phyloP scores from a whole-genome alignment of 2,113 vertebrate genomes.

The Morone saxatilis region DNA sequence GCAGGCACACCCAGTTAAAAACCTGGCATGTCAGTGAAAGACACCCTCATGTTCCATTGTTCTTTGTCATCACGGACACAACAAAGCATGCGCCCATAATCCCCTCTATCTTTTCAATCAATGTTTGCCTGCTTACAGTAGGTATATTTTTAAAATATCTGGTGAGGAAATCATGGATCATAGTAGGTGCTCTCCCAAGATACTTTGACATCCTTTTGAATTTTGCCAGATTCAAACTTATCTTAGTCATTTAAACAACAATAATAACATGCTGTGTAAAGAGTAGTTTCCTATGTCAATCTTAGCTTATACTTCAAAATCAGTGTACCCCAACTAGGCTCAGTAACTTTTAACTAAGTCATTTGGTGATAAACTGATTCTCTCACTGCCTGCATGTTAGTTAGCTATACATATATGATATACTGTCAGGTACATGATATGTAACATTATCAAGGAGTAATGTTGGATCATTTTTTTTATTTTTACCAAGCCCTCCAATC shows the following conservation, averaged over 20 bases:
- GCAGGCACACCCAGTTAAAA: constrained; percentile 41
- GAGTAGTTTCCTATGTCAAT: not conserved
- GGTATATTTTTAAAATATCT: not conserved
- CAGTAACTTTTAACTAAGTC: too few relatives aligned
- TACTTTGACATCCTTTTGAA: too few relatives aligned
- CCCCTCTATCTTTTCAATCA: constrained; percentile 11
- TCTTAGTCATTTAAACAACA: not conserved
- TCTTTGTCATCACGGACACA: constrained; percentile 10
- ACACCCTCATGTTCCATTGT: not conserved
- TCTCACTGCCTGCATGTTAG: not conserved
- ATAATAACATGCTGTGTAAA: not conserved
- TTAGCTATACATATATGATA: not conserved
- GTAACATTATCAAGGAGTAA: not conserved
- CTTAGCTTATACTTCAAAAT: not conserved
- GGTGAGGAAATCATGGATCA: not conserved
- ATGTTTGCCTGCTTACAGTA: not conserved
- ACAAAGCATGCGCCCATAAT: not conserved
- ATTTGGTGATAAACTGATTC: not conserved
- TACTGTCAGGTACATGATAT: too few relatives aligned
- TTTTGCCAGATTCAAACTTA: not conserved
- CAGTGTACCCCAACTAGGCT: not conserved
- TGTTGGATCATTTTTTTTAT: not conserved
- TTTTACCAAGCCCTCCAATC: not conserved
- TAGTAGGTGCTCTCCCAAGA: not conserved
- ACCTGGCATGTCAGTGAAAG: constrained; percentile 30